A percentile compares a stretch with the other conserved stretches of the same genome.
phyloP scores from a whole-genome alignment of 2,797 vertebrate species.

The Rousettus madagascariensis region DNA sequence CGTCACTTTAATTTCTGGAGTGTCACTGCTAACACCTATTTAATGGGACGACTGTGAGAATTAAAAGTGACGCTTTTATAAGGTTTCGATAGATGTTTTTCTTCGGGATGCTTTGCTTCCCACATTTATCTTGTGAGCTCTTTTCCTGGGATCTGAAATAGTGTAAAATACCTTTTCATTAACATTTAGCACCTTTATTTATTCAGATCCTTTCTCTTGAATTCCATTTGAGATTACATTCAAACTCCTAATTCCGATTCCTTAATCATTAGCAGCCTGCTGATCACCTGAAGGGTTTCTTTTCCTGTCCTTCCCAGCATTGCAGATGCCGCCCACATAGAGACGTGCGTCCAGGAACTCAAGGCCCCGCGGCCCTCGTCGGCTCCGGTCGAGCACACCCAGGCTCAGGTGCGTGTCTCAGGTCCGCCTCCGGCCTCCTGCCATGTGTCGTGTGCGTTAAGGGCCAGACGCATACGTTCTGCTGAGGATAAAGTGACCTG shows the following conservation, averaged over 20 bases:
- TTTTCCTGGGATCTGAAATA: not conserved
- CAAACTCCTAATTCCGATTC: not conserved
- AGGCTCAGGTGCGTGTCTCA: constrained; percentile 89
- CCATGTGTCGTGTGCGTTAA: not conserved
- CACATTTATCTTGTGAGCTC: not conserved
- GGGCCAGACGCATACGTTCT: not conserved
- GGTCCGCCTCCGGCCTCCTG: fast-evolving
- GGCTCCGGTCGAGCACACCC: constrained; percentile 85
- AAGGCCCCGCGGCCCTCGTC: constrained; percentile 82
- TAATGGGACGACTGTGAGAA: not conserved
- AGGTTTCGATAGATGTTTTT: not conserved
- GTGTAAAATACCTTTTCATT: not conserved
- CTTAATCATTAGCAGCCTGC: not conserved
- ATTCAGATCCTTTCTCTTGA: not conserved
- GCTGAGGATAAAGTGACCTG: not conserved
- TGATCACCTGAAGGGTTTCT: not conserved
- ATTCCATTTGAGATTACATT: not conserved
- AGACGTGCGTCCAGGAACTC: constrained; percentile 89
- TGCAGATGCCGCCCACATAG: constrained; percentile 85
- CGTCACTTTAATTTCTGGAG: not conserved
- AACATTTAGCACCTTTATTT: not conserved
- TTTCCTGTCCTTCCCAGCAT: constrained; percentile 83
- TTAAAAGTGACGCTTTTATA: not conserved
- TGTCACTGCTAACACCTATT: not conserved
- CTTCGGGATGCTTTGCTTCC: not conserved